Evolutionary conservation across 2,888 invertebrate genomes (phyloP).

Genomic region (Platyscelio sp.): DNA sequence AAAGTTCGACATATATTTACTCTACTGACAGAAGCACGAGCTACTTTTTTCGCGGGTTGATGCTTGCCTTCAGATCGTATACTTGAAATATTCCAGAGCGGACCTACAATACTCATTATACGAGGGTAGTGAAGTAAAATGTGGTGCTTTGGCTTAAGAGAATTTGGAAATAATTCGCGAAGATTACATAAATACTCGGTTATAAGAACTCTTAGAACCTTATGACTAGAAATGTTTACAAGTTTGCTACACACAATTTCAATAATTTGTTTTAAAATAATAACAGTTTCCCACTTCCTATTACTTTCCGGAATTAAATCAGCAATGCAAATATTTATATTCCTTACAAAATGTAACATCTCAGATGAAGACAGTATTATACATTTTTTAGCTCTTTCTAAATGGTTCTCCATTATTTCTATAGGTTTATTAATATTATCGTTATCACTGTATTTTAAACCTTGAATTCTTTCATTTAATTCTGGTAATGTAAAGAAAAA

Average conservation of each 20-base stretch:
- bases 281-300: neutral
- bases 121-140: constrained; percentile 51
- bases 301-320: neutral
- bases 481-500: constrained; percentile 6
- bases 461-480: constrained; percentile 28
- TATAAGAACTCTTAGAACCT: neutral
- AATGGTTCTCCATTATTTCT: constrained; percentile 12
- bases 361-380: constrained; percentile 24
- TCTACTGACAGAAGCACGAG: constrained; percentile 1
- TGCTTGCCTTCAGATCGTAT: constrained; percentile 66
- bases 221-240: neutral
- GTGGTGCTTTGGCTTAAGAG: constrained; percentile 62
- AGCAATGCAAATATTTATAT: constrained; percentile 18
- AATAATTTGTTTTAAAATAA: constrained; percentile 11
- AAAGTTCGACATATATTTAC: neutral
- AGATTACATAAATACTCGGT: constrained; percentile 24
- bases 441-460: constrained; percentile 14
- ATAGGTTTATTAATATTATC: constrained; percentile 22
- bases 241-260: constrained; percentile 16
- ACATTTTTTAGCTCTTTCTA: constrained; percentile 4
- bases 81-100: constrained; percentile 52
- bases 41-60: constrained; percentile 43
- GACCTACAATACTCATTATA: constrained; percentile 62
- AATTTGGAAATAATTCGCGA: constrained; percentile 4
- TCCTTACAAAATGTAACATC: constrained; percentile 8